Evolutionary conservation across 2,113 vertebrate genomes (phyloP), one percentile per base, ranked within the genome.

Genomic region (Catharus fuscescens): DNA sequence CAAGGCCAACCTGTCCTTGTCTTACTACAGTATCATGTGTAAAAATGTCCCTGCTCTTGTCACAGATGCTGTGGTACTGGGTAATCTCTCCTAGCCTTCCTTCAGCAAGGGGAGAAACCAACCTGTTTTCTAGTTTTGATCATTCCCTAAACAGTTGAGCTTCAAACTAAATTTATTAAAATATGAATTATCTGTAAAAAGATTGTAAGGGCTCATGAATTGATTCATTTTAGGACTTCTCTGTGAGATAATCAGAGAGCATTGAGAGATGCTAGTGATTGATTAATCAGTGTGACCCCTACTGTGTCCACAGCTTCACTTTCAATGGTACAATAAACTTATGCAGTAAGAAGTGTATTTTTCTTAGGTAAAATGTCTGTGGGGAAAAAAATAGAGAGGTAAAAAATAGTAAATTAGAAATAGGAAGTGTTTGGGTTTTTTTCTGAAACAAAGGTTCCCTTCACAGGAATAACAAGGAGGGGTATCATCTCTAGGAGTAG

Each of bases 221-320:
- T 69, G 91, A 96, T 93, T 95, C 89, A 74, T 93, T 95, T 96
- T 82, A 88, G 90, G 84, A 59, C 62, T 92, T 88, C 50, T 83
- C 73, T 83, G 64, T 34, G 80, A 96, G 84, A 94, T 93, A 96
- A 96, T 97, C 92, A 97, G 88, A 73, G 50, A 13, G 25, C 60
- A 88, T 32, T 64, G 76, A 90, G 61, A 94, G 79, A 92, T 48
- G 73, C 17, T 72, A 95, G 62, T 40, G 59, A 86, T 32, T 91
- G 95, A 96, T 96, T 95, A 93, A 97, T 95, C 67, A 44, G 69
- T 86, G 48, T 36, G 79, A 91, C 69, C 62, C 93, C 87, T 83
- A 79, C 87, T 47, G 90, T 7, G 84, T 64, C 84, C 83, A 80
- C 83, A 88, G 44, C 62, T 92, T 89, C 82, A 88, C 80, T 92